phyloP scores from a whole-genome alignment of 1,140 invertebrate genomes.

The Drosophila lini region DNA sequence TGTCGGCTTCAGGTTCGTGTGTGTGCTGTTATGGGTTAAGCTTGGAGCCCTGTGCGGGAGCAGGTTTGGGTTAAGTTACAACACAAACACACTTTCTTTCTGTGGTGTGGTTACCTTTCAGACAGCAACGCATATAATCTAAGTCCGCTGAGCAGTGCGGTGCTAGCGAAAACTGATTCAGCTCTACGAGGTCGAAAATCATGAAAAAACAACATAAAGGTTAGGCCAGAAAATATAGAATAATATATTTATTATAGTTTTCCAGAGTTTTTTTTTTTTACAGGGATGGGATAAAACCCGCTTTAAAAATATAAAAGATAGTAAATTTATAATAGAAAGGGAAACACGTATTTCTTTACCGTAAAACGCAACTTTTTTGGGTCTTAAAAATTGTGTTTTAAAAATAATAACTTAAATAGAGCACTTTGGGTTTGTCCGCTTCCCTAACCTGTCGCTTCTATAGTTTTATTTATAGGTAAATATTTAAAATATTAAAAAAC shows the following conservation, averaged over 20 bases:
- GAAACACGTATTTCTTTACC: too few species aligned
- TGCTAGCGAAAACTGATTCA: slow-evolving; percentile 80
- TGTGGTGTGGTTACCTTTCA: slow-evolving; percentile 74
- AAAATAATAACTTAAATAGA: too few species aligned
- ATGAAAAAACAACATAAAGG: slow-evolving; percentile 22
- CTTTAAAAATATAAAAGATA: too few species aligned
- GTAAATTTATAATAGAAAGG: too few species aligned
- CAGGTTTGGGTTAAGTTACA: slow-evolving; percentile 52
- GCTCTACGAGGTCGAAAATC: slow-evolving; percentile 55
- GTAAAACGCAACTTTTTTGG: too few species aligned
- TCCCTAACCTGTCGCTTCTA: too few species aligned
- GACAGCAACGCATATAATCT: slow-evolving; percentile 84
- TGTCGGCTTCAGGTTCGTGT: slow-evolving; percentile 23
- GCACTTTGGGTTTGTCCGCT: too few species aligned
- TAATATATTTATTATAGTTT: neutral
- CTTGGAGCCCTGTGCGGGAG: slow-evolving; percentile 21
- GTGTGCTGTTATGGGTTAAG: slow-evolving; percentile 39
- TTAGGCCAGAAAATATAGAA: slow-evolving; percentile 11
- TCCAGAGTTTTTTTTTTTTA: neutral
- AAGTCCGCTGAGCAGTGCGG: slow-evolving; percentile 83
- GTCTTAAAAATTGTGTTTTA: too few species aligned
- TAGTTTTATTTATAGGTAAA: too few species aligned
- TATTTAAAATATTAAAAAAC: too few species aligned
- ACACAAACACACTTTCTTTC: slow-evolving; percentile 39
- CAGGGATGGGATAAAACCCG: neutral